Conservation (phyloP, 1,140 invertebrate species). For the Aphis gossypii region DNA sequence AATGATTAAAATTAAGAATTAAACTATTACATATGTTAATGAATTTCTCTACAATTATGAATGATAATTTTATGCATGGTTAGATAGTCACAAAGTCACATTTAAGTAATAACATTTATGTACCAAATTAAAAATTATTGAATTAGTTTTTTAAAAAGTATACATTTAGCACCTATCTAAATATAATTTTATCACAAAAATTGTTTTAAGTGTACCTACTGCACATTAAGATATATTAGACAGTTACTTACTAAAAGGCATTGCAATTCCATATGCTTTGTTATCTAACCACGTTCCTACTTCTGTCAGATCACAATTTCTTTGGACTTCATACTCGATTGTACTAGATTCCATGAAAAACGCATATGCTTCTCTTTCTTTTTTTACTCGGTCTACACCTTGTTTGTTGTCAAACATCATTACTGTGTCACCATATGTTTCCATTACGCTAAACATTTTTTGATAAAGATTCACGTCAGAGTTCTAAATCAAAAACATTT, state of each 20-base stretch:
- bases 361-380: conserved; percentile 81
- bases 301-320: conserved; percentile 89
- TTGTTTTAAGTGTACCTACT: not conserved
- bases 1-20: too few species aligned
- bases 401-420: conserved; percentile 86
- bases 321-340: conserved; percentile 88
- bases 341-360: conserved; percentile 94
- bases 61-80: not conserved
- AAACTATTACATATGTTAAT: too few species aligned
- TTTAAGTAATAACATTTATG: not conserved
- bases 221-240: not conserved
- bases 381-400: conserved; percentile 85
- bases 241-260: conserved; percentile 83
- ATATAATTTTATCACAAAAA: not conserved
- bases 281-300: conserved; percentile 89
- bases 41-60: not conserved
- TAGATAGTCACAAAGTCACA: not conserved
- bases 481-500: not conserved
- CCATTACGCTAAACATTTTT: conserved; percentile 93
- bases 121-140: not conserved
- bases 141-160: not conserved
- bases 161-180: not conserved
- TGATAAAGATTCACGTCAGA: conserved; percentile 80
- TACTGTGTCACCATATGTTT: conserved; percentile 81
- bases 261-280: conserved; percentile 91